Conservation (phyloP, 2,113 vertebrate species). For the Athene noctua region DNA sequence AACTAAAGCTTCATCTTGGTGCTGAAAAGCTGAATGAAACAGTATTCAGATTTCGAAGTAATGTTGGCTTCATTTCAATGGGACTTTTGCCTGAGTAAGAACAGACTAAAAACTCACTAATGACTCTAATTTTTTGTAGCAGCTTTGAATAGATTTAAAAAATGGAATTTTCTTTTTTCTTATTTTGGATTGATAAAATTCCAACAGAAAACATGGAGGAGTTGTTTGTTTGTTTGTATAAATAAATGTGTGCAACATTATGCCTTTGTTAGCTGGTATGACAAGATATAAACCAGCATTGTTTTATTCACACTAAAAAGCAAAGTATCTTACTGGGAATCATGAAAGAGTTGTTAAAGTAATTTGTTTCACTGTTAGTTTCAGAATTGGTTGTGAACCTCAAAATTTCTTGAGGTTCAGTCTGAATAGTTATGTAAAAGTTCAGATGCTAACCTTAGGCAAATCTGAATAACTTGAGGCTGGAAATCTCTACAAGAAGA, state of each 20-base stretch:
- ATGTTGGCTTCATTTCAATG: constrained; percentile 64
- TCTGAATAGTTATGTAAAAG: constrained; percentile 38
- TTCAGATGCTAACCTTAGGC: constrained; percentile 46
- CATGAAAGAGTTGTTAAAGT: neutral
- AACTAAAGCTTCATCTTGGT: constrained; percentile 65
- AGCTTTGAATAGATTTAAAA: constrained; percentile 13
- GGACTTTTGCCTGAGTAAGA: constrained; percentile 64
- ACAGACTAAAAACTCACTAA: constrained; percentile 62
- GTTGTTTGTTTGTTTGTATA: constrained; percentile 2
- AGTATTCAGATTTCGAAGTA: constrained; percentile 67
- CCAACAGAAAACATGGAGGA: neutral
- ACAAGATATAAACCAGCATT: constrained; percentile 19
- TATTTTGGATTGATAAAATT: constrained; percentile 50
- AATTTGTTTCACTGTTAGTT: neutral
- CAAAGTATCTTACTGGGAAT: neutral
- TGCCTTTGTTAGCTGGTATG: constrained; percentile 29
- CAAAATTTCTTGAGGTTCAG: constrained; percentile 39
- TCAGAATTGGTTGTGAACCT: constrained; percentile 6
- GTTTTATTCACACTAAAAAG: neutral
- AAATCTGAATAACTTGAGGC: constrained; percentile 49
- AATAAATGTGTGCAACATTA: constrained; percentile 35
- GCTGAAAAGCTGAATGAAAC: constrained; percentile 70
- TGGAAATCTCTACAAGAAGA: constrained; percentile 51
- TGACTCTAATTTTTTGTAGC: constrained; percentile 56
- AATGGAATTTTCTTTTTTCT: constrained; percentile 5